Percentiles rank a stretch among this genome's conserved stretches.
Conservation (phyloP, 1,140 invertebrate genomes). For the Drosophila micromelanica region DNA sequence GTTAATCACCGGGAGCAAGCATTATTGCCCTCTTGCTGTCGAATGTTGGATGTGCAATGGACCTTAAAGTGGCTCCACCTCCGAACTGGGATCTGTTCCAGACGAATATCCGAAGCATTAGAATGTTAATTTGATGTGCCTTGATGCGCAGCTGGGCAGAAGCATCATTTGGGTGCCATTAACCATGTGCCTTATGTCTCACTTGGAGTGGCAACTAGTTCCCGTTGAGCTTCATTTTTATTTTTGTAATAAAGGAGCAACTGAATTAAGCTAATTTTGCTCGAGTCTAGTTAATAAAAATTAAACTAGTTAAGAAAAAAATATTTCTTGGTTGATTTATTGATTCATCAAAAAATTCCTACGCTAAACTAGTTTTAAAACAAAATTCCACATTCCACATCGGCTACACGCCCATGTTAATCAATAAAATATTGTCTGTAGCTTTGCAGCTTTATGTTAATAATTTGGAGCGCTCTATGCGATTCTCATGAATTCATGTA, state of each 20-base stretch:
- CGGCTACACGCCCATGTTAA: too few relatives aligned
- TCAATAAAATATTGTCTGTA: too few relatives aligned
- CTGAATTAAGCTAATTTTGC: background rate
- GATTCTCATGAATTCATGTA: too few relatives aligned
- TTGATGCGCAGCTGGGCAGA: slow-evolving; percentile 48
- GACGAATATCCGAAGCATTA: too few relatives aligned
- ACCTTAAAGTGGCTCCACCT: slow-evolving; percentile 25
- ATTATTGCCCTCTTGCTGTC: slow-evolving; percentile 52
- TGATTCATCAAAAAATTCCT: too few relatives aligned
- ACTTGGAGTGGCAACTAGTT: slow-evolving; percentile 3
- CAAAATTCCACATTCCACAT: too few relatives aligned
- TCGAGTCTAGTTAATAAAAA: too few relatives aligned
- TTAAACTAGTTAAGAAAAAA: too few relatives aligned
- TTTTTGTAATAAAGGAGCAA: background rate
- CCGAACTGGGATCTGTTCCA: background rate
- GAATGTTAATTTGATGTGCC: slow-evolving; percentile 58
- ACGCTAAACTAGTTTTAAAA: too few relatives aligned
- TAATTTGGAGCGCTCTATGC: too few relatives aligned
- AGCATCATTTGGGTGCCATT: slow-evolving; percentile 28
- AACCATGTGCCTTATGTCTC: slow-evolving; percentile 20
- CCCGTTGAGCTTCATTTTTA: background rate
- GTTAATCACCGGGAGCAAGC: slow-evolving; percentile 79
- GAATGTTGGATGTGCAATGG: slow-evolving; percentile 31
- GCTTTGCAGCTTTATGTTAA: too few relatives aligned
- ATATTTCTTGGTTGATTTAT: too few relatives aligned